phyloP scores from a whole-genome alignment of 2,888 invertebrate genomes.

The Drosophila prostipennis region DNA sequence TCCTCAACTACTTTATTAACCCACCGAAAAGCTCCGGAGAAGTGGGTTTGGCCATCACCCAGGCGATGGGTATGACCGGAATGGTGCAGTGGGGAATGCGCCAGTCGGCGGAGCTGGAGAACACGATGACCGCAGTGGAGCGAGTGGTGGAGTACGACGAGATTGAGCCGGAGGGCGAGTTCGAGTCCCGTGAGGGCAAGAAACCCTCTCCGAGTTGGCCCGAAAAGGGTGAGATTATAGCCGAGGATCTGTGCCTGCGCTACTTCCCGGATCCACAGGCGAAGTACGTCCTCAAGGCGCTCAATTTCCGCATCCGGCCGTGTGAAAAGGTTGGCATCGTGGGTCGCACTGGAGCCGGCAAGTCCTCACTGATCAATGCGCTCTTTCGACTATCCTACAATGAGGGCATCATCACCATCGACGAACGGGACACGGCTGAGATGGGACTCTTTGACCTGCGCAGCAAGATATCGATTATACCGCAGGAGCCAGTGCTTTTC shows the following conservation, averaged over 20 bases:
- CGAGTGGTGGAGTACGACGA: slow-evolving; percentile 88
- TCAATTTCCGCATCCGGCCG: slow-evolving; percentile 87
- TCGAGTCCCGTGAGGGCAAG: slow-evolving; percentile 87
- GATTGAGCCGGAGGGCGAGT: slow-evolving; percentile 84
- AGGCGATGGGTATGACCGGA: slow-evolving; percentile 90
- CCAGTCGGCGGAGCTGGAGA: slow-evolving; percentile 94
- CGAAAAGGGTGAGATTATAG: slow-evolving; percentile 87
- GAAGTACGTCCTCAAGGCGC: slow-evolving; percentile 89
- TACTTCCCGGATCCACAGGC: slow-evolving; percentile 88
- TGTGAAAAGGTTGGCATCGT: slow-evolving; percentile 89
- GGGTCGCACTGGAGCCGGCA: slow-evolving; percentile 90
- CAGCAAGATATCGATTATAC: slow-evolving; percentile 91
- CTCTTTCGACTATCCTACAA: slow-evolving; percentile 91
- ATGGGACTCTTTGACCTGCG: slow-evolving; percentile 91
- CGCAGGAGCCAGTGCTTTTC: slow-evolving; percentile 93
- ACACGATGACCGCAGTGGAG: slow-evolving; percentile 95
- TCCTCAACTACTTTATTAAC: slow-evolving; percentile 91
- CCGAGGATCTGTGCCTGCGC: slow-evolving; percentile 88
- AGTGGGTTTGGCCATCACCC: slow-evolving; percentile 91
- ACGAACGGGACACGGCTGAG: slow-evolving; percentile 88
- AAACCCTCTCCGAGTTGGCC: slow-evolving; percentile 90
- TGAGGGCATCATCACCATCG: slow-evolving; percentile 92
- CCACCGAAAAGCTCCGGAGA: slow-evolving; percentile 88
- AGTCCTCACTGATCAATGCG: slow-evolving; percentile 89
- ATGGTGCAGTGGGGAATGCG: slow-evolving; percentile 92